A percentile compares a stretch with the other conserved stretches of the same genome.
These are phyloP conservation scores for Engystomops pustulosus DNA, from an alignment of 2,113 vertebrate species.

Conservation along the genomic window DNA sequence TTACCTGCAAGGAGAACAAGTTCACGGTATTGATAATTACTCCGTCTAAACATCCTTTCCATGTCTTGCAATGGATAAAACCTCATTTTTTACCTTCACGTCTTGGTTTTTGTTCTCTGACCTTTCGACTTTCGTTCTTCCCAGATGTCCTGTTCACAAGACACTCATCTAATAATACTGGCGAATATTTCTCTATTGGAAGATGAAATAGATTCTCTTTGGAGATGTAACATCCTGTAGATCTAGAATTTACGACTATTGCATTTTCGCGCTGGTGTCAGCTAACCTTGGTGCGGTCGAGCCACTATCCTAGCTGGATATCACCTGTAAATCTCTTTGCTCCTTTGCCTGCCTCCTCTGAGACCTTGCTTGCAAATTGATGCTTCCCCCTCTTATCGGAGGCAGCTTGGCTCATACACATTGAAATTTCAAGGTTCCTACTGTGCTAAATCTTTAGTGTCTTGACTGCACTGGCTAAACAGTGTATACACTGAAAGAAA, in stretches of 20 bases:
- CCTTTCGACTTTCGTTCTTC: constrained; percentile 50
- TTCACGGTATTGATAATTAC: neutral
- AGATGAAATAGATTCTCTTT: constrained; percentile 67
- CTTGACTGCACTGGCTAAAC: constrained; percentile 49
- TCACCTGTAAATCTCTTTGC: constrained; percentile 69
- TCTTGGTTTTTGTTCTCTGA: constrained; percentile 42
- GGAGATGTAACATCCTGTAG: constrained; percentile 63
- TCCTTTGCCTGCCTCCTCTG: constrained; percentile 57
- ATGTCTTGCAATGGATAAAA: neutral
- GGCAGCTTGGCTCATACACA: constrained; percentile 56
- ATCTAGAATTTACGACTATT: constrained; percentile 71
- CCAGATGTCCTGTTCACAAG: constrained; percentile 44
- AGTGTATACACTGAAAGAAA: constrained; percentile 47
- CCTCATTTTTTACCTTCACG: constrained; percentile 12
- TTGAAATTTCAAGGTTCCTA: constrained; percentile 61
- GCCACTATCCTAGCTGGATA: constrained; percentile 62
- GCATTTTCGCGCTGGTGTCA: constrained; percentile 72
- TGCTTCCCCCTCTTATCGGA: constrained; percentile 62
- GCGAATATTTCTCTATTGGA: constrained; percentile 59
- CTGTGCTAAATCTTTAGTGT: constrained; percentile 57
- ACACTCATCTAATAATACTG: constrained; percentile 46
- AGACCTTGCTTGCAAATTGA: constrained; percentile 68
- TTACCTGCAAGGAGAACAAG: neutral
- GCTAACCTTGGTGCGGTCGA: constrained; percentile 70
- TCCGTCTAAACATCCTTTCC: neutral